These are phyloP conservation scores for Calcarius lapponicus DNA, from an alignment of 2,797 vertebrate genomes.

Conservation along the genomic window DNA sequence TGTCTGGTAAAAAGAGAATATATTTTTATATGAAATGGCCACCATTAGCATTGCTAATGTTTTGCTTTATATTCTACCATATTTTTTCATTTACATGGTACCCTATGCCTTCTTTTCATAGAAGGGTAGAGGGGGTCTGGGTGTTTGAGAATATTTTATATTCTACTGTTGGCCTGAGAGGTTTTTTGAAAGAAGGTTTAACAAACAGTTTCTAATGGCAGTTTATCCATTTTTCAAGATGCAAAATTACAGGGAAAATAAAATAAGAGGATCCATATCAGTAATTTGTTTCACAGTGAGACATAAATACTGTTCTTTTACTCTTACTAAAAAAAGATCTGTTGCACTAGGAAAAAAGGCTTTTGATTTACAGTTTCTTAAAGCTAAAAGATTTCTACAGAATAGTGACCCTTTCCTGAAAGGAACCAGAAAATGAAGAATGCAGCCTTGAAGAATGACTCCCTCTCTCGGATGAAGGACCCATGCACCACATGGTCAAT, in stretches of 20 bases:
- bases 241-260: not conserved
- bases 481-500: not conserved
- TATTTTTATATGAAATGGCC: not conserved
- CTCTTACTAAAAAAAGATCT: not conserved
- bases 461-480: not conserved
- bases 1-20: not conserved
- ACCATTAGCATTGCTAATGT: not conserved
- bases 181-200: not conserved
- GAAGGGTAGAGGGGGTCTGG: no score
- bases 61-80: not conserved
- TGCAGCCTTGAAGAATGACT: not conserved
- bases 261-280: not conserved
- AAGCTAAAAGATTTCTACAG: not conserved
- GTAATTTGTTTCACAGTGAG: not conserved
- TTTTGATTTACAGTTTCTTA: not conserved
- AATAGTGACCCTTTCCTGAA: not conserved
- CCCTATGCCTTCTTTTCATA: not conserved
- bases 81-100: not conserved
- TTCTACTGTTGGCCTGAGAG: not conserved
- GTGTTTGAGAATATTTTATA: not conserved
- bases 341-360: not conserved
- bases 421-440: not conserved
- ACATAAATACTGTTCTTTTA: not conserved
- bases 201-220: not conserved
- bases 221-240: not conserved